phyloP scores from a whole-genome alignment of 2,113 vertebrate species.

The Ptilonorhynchus violaceus region DNA sequence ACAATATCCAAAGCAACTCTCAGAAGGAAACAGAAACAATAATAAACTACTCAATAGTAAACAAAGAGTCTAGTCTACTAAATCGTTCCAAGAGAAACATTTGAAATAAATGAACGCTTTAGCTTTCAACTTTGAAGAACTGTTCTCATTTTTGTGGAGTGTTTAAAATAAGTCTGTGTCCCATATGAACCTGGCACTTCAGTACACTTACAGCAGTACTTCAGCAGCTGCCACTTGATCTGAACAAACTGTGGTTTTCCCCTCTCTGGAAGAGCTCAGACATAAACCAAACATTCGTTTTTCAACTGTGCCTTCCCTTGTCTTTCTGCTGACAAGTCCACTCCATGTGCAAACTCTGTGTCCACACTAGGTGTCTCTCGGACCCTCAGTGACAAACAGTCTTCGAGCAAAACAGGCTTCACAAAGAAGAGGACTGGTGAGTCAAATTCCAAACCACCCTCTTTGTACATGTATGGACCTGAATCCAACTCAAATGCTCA shows the following conservation, averaged over 20 bases:
- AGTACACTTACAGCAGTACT: background rate
- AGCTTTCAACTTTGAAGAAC: constrained; percentile 28
- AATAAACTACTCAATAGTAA: constrained; percentile 2
- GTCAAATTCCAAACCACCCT: background rate
- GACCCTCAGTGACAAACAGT: background rate
- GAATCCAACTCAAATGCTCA: background rate
- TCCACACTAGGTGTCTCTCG: background rate
- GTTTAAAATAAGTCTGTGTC: background rate
- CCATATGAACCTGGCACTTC: background rate
- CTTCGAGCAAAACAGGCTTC: background rate
- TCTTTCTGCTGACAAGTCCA: background rate
- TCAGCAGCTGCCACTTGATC: background rate
- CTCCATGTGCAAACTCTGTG: background rate
- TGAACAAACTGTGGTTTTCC: background rate
- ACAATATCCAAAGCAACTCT: background rate
- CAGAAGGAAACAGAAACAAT: background rate
- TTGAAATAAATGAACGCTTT: background rate
- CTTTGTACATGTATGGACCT: background rate
- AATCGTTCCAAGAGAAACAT: constrained; percentile 26
- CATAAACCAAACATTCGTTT: background rate
- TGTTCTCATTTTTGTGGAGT: background rate
- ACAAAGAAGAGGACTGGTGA: background rate
- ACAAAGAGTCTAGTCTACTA: background rate
- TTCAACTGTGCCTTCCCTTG: background rate
- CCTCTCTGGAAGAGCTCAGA: background rate